A percentile compares a stretch with the other conserved stretches of the same genome.
Conservation (phyloP, 2,888 invertebrate genomes). For the Rosalia funebris region DNA sequence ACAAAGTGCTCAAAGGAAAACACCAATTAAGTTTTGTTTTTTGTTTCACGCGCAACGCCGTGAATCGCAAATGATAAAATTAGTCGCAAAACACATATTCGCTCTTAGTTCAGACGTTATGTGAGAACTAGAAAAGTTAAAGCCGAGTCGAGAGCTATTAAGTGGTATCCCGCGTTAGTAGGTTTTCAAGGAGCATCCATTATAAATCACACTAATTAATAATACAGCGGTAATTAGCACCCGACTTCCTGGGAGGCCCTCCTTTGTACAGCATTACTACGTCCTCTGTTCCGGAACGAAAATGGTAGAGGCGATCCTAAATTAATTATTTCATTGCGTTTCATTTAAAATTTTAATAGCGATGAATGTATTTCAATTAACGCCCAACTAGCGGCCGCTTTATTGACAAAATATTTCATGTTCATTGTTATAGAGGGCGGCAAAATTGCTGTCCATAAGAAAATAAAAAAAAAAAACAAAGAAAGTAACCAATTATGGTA, state of each 20-base stretch:
- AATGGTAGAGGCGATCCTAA: slow-evolving; percentile 2
- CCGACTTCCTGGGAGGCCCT: slow-evolving; percentile 44
- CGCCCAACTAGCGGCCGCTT: too few relatives aligned
- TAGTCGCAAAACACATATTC: slow-evolving; percentile 27
- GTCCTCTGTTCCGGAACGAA: neutral
- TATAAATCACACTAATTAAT: slow-evolving; percentile 52
- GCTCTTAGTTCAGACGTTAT: slow-evolving; percentile 15
- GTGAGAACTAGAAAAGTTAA: slow-evolving; percentile 28
- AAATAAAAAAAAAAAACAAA: too few relatives aligned
- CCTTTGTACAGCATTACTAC: neutral
- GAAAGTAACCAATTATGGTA: too few relatives aligned
- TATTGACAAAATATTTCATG: too few relatives aligned
- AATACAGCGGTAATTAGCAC: slow-evolving; percentile 45
- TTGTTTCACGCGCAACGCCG: neutral
- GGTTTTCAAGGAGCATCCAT: slow-evolving; percentile 37
- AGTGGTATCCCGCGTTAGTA: slow-evolving; percentile 31
- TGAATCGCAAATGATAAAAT: slow-evolving; percentile 25
- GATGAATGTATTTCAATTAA: too few relatives aligned
- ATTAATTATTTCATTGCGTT: neutral
- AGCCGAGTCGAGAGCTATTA: slow-evolving; percentile 35
- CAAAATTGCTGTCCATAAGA: too few relatives aligned
- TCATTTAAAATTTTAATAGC: too few relatives aligned
- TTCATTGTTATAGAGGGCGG: too few relatives aligned
- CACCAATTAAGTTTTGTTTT: too few relatives aligned
- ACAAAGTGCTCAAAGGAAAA: too few relatives aligned